Percentiles rank a stretch among this genome's conserved stretches.
These are phyloP conservation scores for Hydrocynus forskahlii DNA, from an alignment of 2,797 vertebrate genomes.

Conservation along the genomic window DNA sequence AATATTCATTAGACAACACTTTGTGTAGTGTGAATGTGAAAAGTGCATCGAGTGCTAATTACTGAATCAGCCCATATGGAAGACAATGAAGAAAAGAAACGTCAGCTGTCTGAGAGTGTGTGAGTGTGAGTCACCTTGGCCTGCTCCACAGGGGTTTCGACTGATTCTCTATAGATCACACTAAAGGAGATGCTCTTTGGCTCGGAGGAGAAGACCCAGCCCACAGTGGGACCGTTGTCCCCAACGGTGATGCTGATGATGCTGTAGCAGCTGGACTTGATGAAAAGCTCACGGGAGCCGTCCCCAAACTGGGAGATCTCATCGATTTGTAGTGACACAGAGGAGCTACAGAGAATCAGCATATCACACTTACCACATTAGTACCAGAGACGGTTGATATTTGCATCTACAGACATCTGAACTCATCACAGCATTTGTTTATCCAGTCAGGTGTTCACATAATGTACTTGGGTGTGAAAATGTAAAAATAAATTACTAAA, in stretches of 20 bases:
- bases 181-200: slow-evolving; percentile 95
- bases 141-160: slow-evolving; percentile 81
- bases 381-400: background rate
- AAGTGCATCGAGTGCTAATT: no score
- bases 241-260: slow-evolving; percentile 80
- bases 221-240: slow-evolving; percentile 83
- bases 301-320: slow-evolving; percentile 88
- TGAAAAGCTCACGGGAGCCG: slow-evolving; percentile 85
- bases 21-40: no score
- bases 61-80: background rate
- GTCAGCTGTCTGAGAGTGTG: background rate
- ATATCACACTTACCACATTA: background rate
- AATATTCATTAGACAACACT: no score
- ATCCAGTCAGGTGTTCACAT: no score
- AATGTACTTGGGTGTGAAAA: no score
- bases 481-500: background rate
- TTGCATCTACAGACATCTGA: background rate
- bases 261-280: slow-evolving; percentile 92
- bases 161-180: slow-evolving; percentile 84
- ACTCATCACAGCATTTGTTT: background rate
- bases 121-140: slow-evolving; percentile 83
- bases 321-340: slow-evolving; percentile 82
- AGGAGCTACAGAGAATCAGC: slow-evolving; percentile 71
- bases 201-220: slow-evolving; percentile 95
- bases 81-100: background rate